phyloP scores from a whole-genome alignment of 2,888 invertebrate species.

The Chelonus formosanus region DNA sequence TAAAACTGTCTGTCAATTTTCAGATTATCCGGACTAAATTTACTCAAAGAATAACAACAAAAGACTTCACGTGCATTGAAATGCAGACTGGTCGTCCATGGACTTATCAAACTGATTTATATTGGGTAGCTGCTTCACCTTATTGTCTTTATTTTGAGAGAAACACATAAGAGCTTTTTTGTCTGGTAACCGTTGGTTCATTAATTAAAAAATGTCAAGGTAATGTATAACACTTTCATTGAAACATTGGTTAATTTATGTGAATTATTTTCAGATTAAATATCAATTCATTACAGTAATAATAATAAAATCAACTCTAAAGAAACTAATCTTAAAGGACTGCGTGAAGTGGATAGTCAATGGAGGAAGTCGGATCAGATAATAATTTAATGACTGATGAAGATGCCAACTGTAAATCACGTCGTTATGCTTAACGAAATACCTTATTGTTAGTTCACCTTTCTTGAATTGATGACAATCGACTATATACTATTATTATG shows the following conservation, averaged over 20 bases:
- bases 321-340: conserved; percentile 2
- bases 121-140: conserved; percentile 86
- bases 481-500: too few species aligned
- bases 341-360: conserved; percentile 30
- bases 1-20: too few species aligned
- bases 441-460: conserved; percentile 53
- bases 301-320: conserved; percentile 27
- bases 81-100: conserved; percentile 91
- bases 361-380: conserved; percentile 42
- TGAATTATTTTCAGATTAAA: not conserved
- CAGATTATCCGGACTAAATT: conserved; percentile 71
- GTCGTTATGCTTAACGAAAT: conserved; percentile 46
- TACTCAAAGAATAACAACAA: conserved; percentile 77
- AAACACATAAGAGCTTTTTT: conserved; percentile 86
- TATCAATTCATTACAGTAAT: not conserved
- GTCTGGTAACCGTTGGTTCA: conserved; percentile 73
- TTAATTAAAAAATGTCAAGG: conserved; percentile 77
- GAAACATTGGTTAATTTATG: not conserved
- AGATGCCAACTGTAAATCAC: conserved; percentile 42
- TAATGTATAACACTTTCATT: conserved; percentile 46
- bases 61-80: conserved; percentile 85
- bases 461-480: too few species aligned
- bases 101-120: conserved; percentile 94
- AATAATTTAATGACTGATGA: conserved; percentile 42
- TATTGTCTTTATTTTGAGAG: conserved; percentile 84